Evolutionary conservation across 2,113 vertebrate genomes (phyloP).

Genomic region (Trichechus manatus): DNA sequence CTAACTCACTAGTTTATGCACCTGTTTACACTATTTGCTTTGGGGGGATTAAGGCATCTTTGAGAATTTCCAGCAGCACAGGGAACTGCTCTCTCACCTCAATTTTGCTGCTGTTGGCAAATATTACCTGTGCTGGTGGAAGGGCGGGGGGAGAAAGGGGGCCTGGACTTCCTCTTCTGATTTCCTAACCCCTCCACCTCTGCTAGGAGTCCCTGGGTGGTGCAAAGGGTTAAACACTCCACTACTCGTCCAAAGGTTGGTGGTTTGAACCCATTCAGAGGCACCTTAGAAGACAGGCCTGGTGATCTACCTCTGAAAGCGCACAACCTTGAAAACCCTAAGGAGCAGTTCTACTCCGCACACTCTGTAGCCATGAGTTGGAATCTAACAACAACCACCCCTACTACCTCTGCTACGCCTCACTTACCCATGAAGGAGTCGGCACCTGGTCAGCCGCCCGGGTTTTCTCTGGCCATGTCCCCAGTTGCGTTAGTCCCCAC

Average conservation of each 20-base stretch:
- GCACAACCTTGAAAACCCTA: too few species aligned
- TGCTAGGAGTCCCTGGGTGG: not conserved
- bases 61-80: not conserved
- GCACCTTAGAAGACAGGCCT: too few species aligned
- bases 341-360: too few species aligned
- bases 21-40: conserved; percentile 74
- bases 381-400: too few species aligned
- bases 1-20: conserved; percentile 50
- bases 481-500: rapidly evolving
- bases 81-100: not conserved
- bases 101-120: conserved; percentile 4
- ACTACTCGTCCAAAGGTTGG: not conserved
- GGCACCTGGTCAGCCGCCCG: not conserved
- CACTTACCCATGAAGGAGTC: not conserved
- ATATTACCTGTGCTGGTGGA: not conserved
- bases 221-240: not conserved
- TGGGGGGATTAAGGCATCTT: conserved; percentile 63
- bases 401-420: rapidly evolving
- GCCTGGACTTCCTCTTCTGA: not conserved
- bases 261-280: too few species aligned
- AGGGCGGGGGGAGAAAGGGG: not conserved
- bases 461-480: not conserved
- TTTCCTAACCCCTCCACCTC: not conserved
- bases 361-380: too few species aligned
- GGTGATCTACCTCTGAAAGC: too few species aligned